phyloP scores from a whole-genome alignment of 2,113 vertebrate species.

The Hippopotamus amphibius region DNA sequence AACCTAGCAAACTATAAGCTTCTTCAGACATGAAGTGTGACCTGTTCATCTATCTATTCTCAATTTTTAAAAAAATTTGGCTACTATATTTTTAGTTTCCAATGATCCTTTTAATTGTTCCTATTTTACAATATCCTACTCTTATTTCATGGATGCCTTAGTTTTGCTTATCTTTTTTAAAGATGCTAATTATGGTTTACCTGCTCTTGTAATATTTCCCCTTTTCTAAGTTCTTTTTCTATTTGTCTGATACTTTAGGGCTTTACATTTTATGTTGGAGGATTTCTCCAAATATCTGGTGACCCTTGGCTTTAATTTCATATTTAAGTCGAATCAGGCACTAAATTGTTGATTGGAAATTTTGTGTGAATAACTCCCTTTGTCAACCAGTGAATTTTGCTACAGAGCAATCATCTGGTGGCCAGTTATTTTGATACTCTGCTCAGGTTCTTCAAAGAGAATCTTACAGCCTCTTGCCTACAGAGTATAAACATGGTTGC shows the following conservation, averaged over 20 bases:
- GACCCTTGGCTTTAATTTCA: background rate
- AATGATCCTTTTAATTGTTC: conserved; percentile 20
- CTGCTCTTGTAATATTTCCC: background rate
- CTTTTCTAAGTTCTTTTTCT: background rate
- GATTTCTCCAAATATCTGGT: conserved; percentile 2
- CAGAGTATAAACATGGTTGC: background rate
- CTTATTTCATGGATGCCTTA: conserved; percentile 9
- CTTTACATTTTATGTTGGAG: background rate
- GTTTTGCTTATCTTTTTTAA: background rate
- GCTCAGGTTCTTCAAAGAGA: background rate
- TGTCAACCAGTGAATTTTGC: background rate
- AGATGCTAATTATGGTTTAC: background rate
- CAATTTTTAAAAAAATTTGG: background rate
- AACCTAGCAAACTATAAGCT: background rate
- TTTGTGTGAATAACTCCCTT: background rate
- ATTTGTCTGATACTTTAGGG: background rate
- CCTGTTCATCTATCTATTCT: background rate
- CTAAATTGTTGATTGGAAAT: background rate
- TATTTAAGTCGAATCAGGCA: background rate
- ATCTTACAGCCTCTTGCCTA: background rate
- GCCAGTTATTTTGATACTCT: background rate
- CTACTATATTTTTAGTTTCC: background rate
- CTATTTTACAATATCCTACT: background rate
- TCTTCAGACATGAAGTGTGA: background rate
- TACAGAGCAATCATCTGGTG: background rate